Conservation (phyloP, 2,888 invertebrate genomes). For the Eupithecia pulchellata region DNA sequence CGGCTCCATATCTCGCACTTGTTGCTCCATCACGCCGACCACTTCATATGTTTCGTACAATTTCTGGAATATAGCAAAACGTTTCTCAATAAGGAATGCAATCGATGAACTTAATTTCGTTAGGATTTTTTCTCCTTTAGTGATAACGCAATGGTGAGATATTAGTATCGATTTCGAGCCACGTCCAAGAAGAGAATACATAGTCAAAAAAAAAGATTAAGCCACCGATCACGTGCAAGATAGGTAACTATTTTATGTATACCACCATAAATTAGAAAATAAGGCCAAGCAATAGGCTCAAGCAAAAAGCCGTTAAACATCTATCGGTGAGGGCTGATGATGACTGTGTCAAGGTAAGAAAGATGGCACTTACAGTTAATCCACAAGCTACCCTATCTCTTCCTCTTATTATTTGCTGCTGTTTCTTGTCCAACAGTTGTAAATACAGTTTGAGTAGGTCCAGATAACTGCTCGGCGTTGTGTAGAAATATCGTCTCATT, state of each 20-base stretch:
- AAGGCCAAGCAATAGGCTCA: too few species aligned
- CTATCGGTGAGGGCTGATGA: too few species aligned
- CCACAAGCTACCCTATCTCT: slow-evolving; percentile 91
- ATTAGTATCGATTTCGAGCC: too few species aligned
- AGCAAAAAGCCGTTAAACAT: too few species aligned
- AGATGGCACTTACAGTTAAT: slow-evolving; percentile 80
- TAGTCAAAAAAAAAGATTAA: too few species aligned
- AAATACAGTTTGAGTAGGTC: slow-evolving; percentile 93
- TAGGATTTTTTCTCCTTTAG: neutral
- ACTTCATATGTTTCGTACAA: slow-evolving; percentile 92
- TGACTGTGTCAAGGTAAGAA: neutral
- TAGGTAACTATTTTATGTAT: too few species aligned
- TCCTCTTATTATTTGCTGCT: slow-evolving; percentile 87
- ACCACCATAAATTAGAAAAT: too few species aligned
- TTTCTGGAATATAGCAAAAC: slow-evolving; percentile 81
- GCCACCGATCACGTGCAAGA: too few species aligned
- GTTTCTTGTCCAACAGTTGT: slow-evolving; percentile 88
- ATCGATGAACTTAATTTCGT: neutral
- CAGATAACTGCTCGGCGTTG: slow-evolving; percentile 96
- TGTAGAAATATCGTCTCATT: slow-evolving; percentile 94
- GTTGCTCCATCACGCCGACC: slow-evolving; percentile 94
- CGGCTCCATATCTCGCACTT: slow-evolving; percentile 92
- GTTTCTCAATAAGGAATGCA: neutral
- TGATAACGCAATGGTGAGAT: too few species aligned
- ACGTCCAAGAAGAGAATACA: too few species aligned